Percentiles rank a stretch among this genome's conserved stretches.
Conservation (phyloP, 2,113 vertebrate genomes). For the Origma solitaria region DNA sequence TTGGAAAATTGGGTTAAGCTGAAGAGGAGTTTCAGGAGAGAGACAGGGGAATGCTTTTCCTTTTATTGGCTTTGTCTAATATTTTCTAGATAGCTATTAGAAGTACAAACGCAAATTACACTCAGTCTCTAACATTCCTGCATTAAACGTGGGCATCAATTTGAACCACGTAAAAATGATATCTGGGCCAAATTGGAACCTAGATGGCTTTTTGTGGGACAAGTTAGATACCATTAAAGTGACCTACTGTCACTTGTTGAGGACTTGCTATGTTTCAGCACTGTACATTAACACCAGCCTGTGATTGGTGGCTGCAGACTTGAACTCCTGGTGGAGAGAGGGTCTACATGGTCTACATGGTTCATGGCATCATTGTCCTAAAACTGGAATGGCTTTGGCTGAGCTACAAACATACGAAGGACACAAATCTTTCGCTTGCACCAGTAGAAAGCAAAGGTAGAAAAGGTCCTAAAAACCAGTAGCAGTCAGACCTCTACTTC, state of each 20-base stretch:
- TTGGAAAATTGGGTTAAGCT: conserved; percentile 88
- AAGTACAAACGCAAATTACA: conserved; percentile 58
- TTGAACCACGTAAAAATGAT: background rate
- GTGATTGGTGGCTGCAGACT: background rate
- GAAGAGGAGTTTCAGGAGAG: conserved; percentile 71
- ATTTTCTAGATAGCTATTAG: conserved; percentile 69
- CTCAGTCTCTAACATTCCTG: conserved; percentile 18
- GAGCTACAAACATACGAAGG: background rate
- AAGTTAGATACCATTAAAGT: background rate
- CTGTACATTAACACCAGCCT: background rate
- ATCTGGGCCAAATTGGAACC: background rate
- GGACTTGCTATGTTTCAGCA: background rate
- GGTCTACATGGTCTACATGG: too few relatives aligned
- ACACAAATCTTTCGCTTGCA: background rate
- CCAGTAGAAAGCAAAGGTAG: background rate
- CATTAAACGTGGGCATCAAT: background rate
- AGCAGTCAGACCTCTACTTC: background rate
- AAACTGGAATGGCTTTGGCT: background rate
- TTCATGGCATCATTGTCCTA: background rate
- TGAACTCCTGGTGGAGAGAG: background rate
- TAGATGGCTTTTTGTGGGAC: background rate
- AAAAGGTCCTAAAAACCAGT: background rate
- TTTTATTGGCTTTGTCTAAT: conserved; percentile 73
- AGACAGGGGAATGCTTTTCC: conserved; percentile 75
- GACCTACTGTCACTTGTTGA: background rate